Base-by-base conservation (phyloP, 2,797 vertebrate species). In the Craterocephalus amniculus region DNA sequence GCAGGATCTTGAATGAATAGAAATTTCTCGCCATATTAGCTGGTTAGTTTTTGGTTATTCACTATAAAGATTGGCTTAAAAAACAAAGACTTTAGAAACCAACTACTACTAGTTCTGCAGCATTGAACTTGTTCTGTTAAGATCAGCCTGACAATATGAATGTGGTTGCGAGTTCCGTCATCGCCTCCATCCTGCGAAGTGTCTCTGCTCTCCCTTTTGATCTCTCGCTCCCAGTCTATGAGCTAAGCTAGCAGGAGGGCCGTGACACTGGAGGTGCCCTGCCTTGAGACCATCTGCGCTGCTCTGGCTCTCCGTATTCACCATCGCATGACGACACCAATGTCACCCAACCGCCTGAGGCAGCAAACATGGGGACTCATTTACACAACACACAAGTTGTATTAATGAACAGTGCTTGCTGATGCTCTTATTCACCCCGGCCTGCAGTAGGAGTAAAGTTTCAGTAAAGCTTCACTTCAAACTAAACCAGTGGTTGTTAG, bases 231-330 rank as follows among this genome's bases (percentile, higher is more conserved):
- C 43, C 52, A 32, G 77, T 80, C 68, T 74, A 74, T 72, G 75
- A 70, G 66, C 2, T 11, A 65, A 43, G 74, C 35, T 63, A 29
- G 59, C 75, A 58, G 80, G 80, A 61, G 81, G 69, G 48, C 75
- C 6, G 16, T 60, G 64, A 67, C 76, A 36, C 78, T 71, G 76
- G 79, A 84, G 83, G 78, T 81, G 75, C 67, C 88, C 89, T 83
- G 87, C 87, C 71, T 62, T 24, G 60, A 81, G 74, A 58, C 91
- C 91, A 91, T 91, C 90, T 93, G 91, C 84, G 78, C 74, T 16
- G 64, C 83, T 69, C 84, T 71, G 67, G 74, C 72, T 67, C 72
- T 55, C 63, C 66, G 5, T 1, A 29, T 54, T 59, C 67, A 5
- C 80, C 52, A 26, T 86, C 86, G 71, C 80, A 78, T 70, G 81